Conservation (phyloP, 1,140 invertebrate species). For the Aphaenogaster ashmeadi region DNA sequence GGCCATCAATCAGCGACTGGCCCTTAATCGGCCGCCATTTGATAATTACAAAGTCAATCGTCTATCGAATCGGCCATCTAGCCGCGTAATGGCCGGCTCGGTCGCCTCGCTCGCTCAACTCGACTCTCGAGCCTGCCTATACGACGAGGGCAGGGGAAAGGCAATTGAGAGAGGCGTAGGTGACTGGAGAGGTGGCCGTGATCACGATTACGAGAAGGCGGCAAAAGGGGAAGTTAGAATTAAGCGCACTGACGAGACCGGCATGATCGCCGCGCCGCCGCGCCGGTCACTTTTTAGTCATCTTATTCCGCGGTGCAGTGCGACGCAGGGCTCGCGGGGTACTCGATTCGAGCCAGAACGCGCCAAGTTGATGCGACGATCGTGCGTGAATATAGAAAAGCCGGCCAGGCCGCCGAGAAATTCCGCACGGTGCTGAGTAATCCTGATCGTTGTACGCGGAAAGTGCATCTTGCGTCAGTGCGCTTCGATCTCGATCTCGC, state of each 20-base stretch:
- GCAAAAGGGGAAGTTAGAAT: slow-evolving; percentile 57
- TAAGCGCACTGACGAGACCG: slow-evolving; percentile 25
- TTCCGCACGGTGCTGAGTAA: slow-evolving; percentile 64
- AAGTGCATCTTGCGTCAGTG: slow-evolving; percentile 48
- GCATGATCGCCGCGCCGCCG: background rate
- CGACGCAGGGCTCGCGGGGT: slow-evolving; percentile 2
- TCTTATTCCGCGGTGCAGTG: background rate
- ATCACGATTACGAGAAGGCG: slow-evolving; percentile 47
- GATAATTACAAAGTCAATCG: slow-evolving; percentile 73
- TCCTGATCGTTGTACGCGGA: slow-evolving; percentile 55
- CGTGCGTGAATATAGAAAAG: slow-evolving; percentile 81
- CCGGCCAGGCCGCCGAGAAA: slow-evolving; percentile 71
- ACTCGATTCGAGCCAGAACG: slow-evolving; percentile 47
- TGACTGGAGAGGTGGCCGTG: slow-evolving; percentile 64
- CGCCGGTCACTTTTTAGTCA: slow-evolving; percentile 17
- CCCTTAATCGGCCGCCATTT: slow-evolving; percentile 63
- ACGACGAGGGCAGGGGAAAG: slow-evolving; percentile 41
- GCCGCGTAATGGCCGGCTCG: slow-evolving; percentile 48
- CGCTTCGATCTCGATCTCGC: slow-evolving; percentile 62
- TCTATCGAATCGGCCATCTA: slow-evolving; percentile 64
- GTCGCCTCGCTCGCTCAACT: background rate
- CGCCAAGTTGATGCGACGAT: slow-evolving; percentile 77
- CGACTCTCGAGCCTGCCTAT: background rate
- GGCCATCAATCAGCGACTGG: slow-evolving; percentile 53
- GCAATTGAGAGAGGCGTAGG: slow-evolving; percentile 64